phyloP scores from a whole-genome alignment of 1,140 invertebrate genomes.

The Drosophila micromelanica region DNA sequence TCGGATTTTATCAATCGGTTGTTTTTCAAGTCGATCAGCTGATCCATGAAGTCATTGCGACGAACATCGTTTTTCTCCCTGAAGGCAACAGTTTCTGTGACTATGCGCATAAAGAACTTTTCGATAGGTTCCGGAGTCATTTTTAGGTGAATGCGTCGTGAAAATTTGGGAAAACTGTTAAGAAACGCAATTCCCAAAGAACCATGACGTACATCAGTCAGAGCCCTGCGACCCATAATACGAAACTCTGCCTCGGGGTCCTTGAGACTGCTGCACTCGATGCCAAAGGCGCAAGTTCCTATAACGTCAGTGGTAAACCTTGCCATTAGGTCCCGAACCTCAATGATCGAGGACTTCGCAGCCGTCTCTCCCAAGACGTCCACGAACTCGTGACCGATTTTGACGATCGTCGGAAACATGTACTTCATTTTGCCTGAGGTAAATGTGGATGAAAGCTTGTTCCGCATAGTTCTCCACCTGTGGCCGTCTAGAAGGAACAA shows the following conservation, averaged over 20 bases:
- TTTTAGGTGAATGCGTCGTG: conserved; percentile 63
- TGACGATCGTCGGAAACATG: conserved; percentile 84
- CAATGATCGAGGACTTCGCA: conserved; percentile 34
- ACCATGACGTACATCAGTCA: conserved; percentile 48
- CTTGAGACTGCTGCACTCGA: conserved; percentile 86
- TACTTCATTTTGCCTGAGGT: conserved; percentile 87
- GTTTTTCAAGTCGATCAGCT: conserved; percentile 85
- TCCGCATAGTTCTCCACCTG: conserved; percentile 86
- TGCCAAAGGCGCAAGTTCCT: conserved; percentile 88
- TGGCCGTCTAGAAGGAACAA: conserved; percentile 84
- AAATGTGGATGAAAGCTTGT: conserved; percentile 86
- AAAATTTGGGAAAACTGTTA: conserved; percentile 60
- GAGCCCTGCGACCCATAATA: conserved; percentile 62
- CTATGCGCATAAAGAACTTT: conserved; percentile 85
- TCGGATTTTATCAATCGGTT: conserved; percentile 73
- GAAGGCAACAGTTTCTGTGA: conserved; percentile 85
- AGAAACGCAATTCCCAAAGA: conserved; percentile 28
- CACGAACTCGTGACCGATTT: conserved; percentile 74
- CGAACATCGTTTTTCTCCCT: conserved; percentile 85
- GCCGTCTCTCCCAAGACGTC: conserved; percentile 54
- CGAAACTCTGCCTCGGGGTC: conserved; percentile 86
- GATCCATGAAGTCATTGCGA: conserved; percentile 86
- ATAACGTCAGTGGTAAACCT: conserved; percentile 85
- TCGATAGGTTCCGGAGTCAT: conserved; percentile 84
- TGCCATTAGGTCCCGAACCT: conserved; percentile 71